Evolutionary conservation across 2,888 invertebrate genomes (phyloP).

Genomic region (Tromatobia lineatoria): DNA sequence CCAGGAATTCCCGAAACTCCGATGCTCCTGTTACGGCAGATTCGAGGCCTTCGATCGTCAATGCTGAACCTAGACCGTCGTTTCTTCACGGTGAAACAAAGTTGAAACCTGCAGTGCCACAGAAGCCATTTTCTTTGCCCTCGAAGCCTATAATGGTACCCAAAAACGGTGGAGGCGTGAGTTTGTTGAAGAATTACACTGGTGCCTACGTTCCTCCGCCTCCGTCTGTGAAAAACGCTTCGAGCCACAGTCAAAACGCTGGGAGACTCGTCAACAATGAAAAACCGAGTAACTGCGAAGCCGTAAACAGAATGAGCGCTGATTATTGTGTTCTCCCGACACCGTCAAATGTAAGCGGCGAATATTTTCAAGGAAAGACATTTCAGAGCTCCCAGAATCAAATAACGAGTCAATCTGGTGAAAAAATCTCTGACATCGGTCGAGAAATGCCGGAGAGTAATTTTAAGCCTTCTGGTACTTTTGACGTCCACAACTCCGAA

Average conservation of each 20-base stretch:
- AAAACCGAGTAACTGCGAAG: constrained; percentile 11
- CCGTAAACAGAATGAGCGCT: constrained; percentile 20
- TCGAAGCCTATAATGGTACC: constrained; percentile 53
- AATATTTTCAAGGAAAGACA: constrained; percentile 24
- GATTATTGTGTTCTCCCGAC: constrained; percentile 19
- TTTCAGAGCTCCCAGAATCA: constrained; percentile 15
- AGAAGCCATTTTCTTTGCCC: constrained; percentile 89
- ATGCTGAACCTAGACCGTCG: constrained; percentile 88
- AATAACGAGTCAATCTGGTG: neutral
- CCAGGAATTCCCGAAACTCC: constrained; percentile 42
- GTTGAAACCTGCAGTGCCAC: constrained; percentile 90
- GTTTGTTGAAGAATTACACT: constrained; percentile 59
- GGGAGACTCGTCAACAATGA: constrained; percentile 36
- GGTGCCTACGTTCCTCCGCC: constrained; percentile 67
- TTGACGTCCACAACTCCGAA: constrained; percentile 1
- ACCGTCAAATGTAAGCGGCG: neutral
- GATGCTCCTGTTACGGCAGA: constrained; percentile 51
- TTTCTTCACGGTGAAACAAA: constrained; percentile 90
- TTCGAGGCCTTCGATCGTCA: constrained; percentile 76
- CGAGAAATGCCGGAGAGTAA: neutral
- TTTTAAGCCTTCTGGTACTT: constrained; percentile 1
- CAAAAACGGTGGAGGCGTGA: constrained; percentile 37
- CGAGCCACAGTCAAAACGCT: constrained; percentile 18
- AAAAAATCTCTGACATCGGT: neutral
- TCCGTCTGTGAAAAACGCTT: constrained; percentile 72